phyloP scores from a whole-genome alignment of 1,140 invertebrate species.

The Rhagoletis zephyria region DNA sequence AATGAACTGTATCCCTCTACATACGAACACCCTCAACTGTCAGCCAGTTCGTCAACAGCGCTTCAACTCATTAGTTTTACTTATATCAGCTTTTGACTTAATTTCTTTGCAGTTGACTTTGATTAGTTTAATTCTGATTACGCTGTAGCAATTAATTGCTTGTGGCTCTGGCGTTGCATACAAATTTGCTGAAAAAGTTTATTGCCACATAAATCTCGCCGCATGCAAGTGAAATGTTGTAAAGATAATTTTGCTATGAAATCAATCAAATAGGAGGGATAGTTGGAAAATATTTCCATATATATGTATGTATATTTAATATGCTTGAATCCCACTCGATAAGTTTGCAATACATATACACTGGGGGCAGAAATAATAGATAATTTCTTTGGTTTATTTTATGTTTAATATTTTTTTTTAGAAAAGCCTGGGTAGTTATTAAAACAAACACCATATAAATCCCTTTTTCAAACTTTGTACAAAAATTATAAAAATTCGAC shows the following conservation, averaged over 20 bases:
- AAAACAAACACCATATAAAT: too few species aligned
- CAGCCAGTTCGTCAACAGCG: constrained; percentile 40
- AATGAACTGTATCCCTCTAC: neutral
- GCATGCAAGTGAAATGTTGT: neutral
- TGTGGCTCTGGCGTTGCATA: constrained; percentile 6
- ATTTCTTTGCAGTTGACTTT: constrained; percentile 41
- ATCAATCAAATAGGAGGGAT: neutral
- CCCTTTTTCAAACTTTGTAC: too few species aligned
- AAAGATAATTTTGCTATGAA: neutral
- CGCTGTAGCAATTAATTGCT: constrained; percentile 41
- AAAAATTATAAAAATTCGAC: too few species aligned
- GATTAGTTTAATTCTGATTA: constrained; percentile 50
- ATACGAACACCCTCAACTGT: neutral
- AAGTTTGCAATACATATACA: too few species aligned
- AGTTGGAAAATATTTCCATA: neutral
- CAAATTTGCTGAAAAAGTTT: constrained; percentile 40
- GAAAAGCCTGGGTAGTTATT: too few species aligned
- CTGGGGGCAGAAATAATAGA: too few species aligned
- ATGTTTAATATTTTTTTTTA: too few species aligned
- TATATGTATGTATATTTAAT: too few species aligned
- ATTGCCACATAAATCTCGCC: constrained; percentile 40
- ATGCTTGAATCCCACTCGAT: too few species aligned
- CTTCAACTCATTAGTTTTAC: constrained; percentile 48
- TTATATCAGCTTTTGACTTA: constrained; percentile 38
- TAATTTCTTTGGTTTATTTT: too few species aligned